phyloP scores from a whole-genome alignment of 1,140 invertebrate genomes.

The Drosophila hydei region DNA sequence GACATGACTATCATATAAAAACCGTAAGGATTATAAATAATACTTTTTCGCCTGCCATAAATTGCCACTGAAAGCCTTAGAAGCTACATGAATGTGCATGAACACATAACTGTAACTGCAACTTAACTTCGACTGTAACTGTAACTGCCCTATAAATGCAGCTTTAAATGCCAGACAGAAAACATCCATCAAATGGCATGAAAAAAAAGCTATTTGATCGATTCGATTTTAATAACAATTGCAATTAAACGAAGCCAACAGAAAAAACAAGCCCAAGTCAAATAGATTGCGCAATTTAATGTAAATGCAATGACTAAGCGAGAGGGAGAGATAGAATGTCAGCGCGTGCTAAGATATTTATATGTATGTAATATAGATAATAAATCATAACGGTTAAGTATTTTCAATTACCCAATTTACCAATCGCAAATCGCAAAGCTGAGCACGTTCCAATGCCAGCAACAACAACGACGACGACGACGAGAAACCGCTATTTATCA shows the following conservation, averaged over 20 bases:
- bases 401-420: conserved; percentile 82
- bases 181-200: conserved; percentile 27
- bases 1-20: no score
- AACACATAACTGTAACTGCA: no score
- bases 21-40: no score
- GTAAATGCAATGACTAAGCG: background rate
- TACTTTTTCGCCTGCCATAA: background rate
- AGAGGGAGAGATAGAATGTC: background rate
- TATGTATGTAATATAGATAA: conserved; percentile 52
- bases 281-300: conserved; percentile 25
- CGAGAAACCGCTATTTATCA: conserved; percentile 76
- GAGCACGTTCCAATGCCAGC: conserved; percentile 63
- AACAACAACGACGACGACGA: conserved; percentile 16
- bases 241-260: conserved; percentile 16
- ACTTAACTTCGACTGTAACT: background rate
- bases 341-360: no score
- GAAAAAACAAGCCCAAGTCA: conserved; percentile 2
- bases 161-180: conserved; percentile 9
- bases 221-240: conserved; percentile 35
- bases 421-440: conserved; percentile 77
- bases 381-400: conserved; percentile 77
- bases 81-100: no score
- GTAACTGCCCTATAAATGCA: background rate
- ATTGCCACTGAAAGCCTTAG: no score
- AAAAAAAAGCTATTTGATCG: conserved; percentile 19